Evolutionary conservation across 2,888 invertebrate species (phyloP), one percentile per base, ranked within the genome.

Genomic region (Cantharis lateralis): DNA sequence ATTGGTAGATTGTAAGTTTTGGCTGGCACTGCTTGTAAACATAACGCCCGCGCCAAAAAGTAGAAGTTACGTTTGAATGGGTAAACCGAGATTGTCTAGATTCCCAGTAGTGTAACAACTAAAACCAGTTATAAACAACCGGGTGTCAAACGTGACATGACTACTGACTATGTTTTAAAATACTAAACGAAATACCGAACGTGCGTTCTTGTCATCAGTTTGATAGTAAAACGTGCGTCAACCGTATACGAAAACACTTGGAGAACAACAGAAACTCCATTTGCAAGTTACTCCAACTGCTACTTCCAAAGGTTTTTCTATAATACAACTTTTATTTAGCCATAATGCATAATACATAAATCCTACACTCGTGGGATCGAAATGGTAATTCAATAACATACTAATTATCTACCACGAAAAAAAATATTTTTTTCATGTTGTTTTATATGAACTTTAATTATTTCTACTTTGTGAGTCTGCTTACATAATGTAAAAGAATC

Each of bases 141-240:
- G 82, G 82, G 82, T 82, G 83, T 82, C 81, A 83, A 82, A 83
- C 84, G 84, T 84, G 84, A 82, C 79, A 75, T 66, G 83, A 82
- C 82, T 83, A 75, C 79, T 78, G 81, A 84, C 80, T 73, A 79
- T 80, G 20, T 66, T 78, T 78, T 80, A 79, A 80, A 78, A 78
- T 74, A 74, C 68, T 74, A 64, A 74, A 74, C 71, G 70, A 62
- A 72, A 68, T 77, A 72, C 74, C 68, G 69, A 68, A 70, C 78
- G 78, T 76, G 77, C 77, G 77, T 78, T 70, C 74, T 70, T 71
- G 74, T 72, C 74, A 74, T 75, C 77, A 71, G 69, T 70, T 72
- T 75, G 61, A 26, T 78, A 72, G 69, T 66, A 69, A 66, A 72
- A 78, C 72, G 77, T 78, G 77, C 77, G 77, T 78, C 71, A 74